Evolutionary conservation across 2,113 vertebrate species (phyloP).

Genomic region (Bufo bufo): DNA sequence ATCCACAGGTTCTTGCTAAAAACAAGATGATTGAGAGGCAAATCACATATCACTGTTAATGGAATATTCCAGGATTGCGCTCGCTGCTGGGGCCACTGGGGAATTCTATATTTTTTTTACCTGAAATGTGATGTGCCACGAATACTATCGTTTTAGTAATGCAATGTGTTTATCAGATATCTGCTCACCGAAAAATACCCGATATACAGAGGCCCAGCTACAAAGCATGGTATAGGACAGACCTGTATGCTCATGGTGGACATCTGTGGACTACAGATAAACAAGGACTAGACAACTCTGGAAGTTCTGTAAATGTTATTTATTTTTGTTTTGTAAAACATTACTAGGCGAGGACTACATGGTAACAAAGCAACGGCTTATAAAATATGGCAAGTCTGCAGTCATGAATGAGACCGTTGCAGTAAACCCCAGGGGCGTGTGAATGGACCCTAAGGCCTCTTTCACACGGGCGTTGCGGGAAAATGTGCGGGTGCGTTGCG

Average conservation of each 20-base stretch:
- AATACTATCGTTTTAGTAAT: conserved; percentile 60
- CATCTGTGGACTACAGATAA: no score
- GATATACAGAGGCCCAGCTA: conserved; percentile 64
- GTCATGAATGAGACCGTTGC: no score
- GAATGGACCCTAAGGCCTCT: no score
- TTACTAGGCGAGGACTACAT: no score
- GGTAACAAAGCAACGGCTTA: no score
- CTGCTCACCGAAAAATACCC: conserved; percentile 62
- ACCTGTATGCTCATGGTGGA: conserved; percentile 60
- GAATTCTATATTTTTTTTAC: conserved; percentile 55
- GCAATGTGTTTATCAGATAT: conserved; percentile 65
- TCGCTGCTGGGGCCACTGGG: conserved; percentile 55
- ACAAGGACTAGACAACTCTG: no score
- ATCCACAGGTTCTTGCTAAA: conserved; percentile 61
- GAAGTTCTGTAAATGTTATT: no score
- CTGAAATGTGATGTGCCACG: conserved; percentile 59
- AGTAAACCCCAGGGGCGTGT: no score
- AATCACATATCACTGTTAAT: conserved; percentile 63
- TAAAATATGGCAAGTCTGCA: no score
- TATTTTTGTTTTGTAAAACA: no score
- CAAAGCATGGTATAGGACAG: conserved; percentile 38
- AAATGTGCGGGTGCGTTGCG: no score
- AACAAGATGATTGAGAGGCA: conserved; percentile 62
- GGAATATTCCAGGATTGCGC: conserved; percentile 54
- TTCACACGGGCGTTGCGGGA: no score